Conservation (phyloP, 1,140 invertebrate genomes). For the Lasioglossum albipes region DNA sequence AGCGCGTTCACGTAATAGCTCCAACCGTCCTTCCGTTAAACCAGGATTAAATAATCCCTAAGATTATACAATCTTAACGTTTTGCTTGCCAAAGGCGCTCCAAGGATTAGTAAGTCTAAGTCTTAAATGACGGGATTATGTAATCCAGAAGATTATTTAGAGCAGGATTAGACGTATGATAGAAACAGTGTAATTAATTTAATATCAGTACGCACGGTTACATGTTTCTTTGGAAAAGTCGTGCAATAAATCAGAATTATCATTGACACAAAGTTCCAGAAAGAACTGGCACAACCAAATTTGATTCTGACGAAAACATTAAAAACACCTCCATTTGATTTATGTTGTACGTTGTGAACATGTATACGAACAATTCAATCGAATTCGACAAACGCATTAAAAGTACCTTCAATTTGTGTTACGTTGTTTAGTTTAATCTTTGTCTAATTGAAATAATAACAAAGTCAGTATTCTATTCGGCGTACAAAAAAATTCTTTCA, state of each 20-base stretch:
- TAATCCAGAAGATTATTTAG: conserved; percentile 62
- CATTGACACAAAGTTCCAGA: not conserved
- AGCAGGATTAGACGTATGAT: conserved; percentile 56
- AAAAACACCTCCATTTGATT: not conserved
- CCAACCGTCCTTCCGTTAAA: conserved; percentile 41
- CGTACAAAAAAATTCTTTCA: no score
- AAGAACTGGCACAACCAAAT: not conserved
- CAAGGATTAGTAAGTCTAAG: conserved; percentile 60
- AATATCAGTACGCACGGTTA: conserved; percentile 24
- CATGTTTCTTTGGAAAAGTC: not conserved
- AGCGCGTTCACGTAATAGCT: not conserved
- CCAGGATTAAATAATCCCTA: conserved; percentile 57
- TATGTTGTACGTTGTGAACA: not conserved
- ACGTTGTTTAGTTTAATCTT: no score
- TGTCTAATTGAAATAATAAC: no score
- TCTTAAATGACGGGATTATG: conserved; percentile 64
- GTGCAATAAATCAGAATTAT: not conserved
- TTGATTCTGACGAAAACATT: no score
- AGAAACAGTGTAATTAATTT: conserved; percentile 59
- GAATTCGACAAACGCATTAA: no score
- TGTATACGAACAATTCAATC: no score
- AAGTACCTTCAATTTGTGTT: no score
- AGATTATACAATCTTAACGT: conserved; percentile 61
- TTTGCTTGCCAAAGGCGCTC: conserved; percentile 61
- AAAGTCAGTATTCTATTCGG: no score